Evolutionary conservation across 2,797 vertebrate genomes (phyloP).

Genomic region (Lepus townsendii): DNA sequence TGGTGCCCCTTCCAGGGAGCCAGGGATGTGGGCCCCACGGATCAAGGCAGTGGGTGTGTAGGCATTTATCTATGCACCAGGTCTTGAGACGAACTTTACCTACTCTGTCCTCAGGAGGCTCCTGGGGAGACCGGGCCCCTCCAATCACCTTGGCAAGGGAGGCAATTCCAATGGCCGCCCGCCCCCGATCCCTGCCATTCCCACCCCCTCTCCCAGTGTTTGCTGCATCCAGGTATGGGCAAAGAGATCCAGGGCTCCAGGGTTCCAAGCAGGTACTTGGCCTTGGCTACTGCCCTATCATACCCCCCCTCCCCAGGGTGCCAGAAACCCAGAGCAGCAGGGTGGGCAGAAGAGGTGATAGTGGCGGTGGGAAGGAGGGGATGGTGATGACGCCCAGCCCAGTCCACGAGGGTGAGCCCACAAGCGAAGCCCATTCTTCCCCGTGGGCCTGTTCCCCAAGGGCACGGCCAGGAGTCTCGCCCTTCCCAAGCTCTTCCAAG

Average conservation of each 20-base stretch:
- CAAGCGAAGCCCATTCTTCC: constrained; percentile 52
- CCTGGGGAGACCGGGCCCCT: neutral
- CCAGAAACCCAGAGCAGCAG: neutral
- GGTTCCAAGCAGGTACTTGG: constrained; percentile 60
- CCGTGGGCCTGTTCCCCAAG: neutral
- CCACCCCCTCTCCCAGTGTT: neutral
- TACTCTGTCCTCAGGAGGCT: constrained; percentile 52
- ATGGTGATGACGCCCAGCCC: neutral
- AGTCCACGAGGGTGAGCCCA: neutral
- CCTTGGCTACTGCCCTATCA: constrained; percentile 71
- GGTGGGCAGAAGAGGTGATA: neutral
- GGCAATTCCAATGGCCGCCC: neutral
- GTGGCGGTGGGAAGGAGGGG: neutral
- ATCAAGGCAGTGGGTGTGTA: constrained; percentile 51
- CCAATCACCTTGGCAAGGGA: constrained; percentile 30
- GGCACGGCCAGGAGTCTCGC: neutral
- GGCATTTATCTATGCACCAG: constrained; percentile 55
- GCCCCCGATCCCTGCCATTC: neutral
- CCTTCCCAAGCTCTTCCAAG: constrained; percentile 64
- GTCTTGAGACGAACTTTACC: constrained; percentile 48
- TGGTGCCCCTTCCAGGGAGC: neutral
- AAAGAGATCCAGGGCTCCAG: constrained; percentile 73
- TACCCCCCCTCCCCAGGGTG: constrained; percentile 40
- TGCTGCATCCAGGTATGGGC: neutral
- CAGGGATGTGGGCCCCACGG: constrained; percentile 37